Conservation (phyloP, 2,888 invertebrate genomes). For the Dasysyrphus tricinctus region DNA sequence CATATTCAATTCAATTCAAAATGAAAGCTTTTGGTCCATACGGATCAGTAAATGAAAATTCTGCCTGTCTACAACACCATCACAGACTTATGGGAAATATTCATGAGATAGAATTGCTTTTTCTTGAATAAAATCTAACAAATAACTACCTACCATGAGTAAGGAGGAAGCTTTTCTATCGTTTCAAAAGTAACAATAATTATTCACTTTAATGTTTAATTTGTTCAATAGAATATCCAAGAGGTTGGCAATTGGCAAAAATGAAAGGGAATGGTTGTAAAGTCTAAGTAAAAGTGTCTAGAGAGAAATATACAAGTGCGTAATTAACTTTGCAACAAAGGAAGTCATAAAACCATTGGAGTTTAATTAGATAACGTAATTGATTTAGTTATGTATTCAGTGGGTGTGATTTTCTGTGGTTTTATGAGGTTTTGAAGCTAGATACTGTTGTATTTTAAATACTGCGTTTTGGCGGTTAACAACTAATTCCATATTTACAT, state of each 20-base stretch:
- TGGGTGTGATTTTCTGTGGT: slow-evolving; percentile 1
- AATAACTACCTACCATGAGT: background rate
- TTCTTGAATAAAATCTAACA: slow-evolving; percentile 2
- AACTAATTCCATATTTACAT: background rate
- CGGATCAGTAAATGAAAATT: slow-evolving; percentile 11
- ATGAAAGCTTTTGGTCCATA: background rate
- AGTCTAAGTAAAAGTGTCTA: slow-evolving; percentile 6
- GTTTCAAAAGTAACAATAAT: slow-evolving; percentile 5
- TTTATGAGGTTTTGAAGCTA: too few species aligned
- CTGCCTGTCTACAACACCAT: background rate
- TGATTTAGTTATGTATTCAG: slow-evolving; percentile 1
- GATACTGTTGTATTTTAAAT: background rate
- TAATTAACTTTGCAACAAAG: slow-evolving; percentile 23
- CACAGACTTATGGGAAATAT: slow-evolving; percentile 7
- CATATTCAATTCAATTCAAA: background rate
- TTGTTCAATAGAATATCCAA: slow-evolving; percentile 9
- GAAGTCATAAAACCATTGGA: slow-evolving; percentile 21
- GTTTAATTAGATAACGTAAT: slow-evolving; percentile 22
- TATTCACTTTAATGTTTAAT: slow-evolving; percentile 23
- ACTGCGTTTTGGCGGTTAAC: background rate
- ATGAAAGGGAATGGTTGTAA: background rate
- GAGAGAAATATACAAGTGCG: background rate
- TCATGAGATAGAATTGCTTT: slow-evolving; percentile 11
- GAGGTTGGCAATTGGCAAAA: background rate
- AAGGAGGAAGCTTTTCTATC: background rate